phyloP scores from a whole-genome alignment of 2,113 vertebrate species.

The Paraplagusia blochii region DNA sequence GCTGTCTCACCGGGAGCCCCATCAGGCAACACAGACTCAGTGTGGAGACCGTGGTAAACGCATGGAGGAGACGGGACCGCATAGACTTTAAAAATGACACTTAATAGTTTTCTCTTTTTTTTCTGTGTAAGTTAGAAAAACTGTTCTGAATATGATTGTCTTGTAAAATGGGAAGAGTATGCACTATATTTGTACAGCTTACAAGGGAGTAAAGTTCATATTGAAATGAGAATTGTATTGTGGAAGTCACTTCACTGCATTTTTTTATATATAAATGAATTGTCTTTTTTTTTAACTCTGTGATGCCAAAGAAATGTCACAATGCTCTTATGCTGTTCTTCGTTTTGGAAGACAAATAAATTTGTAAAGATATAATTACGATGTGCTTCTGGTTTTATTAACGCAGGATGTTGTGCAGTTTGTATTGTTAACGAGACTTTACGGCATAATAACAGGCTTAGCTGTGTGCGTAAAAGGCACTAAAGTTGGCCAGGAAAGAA shows the following conservation, averaged over 20 bases:
- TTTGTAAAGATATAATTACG: conserved; percentile 71
- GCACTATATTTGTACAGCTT: conserved; percentile 91
- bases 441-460: background rate
- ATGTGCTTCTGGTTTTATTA: conserved; percentile 1
- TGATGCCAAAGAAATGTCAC: conserved; percentile 91
- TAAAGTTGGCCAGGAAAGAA: no score
- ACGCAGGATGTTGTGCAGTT: background rate
- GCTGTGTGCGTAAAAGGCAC: background rate
- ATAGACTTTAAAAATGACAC: conserved; percentile 68
- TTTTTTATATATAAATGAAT: conserved; percentile 82
- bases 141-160: conserved; percentile 59
- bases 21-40: conserved; percentile 86
- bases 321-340: conserved; percentile 85
- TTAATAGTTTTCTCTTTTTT: conserved; percentile 63
- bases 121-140: conserved; percentile 62
- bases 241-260: conserved; percentile 87
- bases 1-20: conserved; percentile 80
- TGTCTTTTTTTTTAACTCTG: conserved; percentile 78
- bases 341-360: conserved; percentile 92
- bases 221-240: conserved; percentile 96
- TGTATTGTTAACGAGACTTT: background rate
- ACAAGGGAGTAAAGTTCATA: conserved; percentile 92
- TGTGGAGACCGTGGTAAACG: conserved; percentile 98
- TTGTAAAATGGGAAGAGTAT: conserved; percentile 79
- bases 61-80: background rate